Base-by-base conservation (phyloP, 2,888 invertebrate genomes). In the Philopedon plagiatum region DNA sequence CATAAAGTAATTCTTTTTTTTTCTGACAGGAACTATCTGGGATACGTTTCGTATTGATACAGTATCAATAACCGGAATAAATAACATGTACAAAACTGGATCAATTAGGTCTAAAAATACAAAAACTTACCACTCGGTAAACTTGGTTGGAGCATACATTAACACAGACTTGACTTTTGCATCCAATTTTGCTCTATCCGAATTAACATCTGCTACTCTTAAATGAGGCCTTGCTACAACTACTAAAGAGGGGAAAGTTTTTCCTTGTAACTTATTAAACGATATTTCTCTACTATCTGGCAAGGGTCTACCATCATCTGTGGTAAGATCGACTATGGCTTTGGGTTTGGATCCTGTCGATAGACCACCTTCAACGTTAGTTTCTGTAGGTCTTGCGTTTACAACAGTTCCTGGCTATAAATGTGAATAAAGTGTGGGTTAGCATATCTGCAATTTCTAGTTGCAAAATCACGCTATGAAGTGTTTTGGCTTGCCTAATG, bases 201-300 rank as follows among this genome's bases (percentile, higher is more conserved):
- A 86, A 41, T 88, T 85, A 0, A 86, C 82, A 74, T 93, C 93
- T 82, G 93, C 93, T 0, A 91, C 88, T 65, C 91, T 90, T 0
- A 96, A 88, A 86, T 92, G 92, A 0, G 95, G 94, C 29, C 94
- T 90, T 0, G 95, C 95, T 18, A 93, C 90, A 0, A 96, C 95
- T 29, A 95, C 94, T 58, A 96, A 86, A 0, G 95, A 95, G 0
- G 95, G 95, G 85, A 92, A 95, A 0, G 95, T 95, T 84, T 94
- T 93, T 39, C 94, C 92, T 86, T 91, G 91, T 65, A 93, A 84
- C 67, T 94, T 94, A 81, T 92, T 93, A 80, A 93, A 92, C 0
- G 93, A 90, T 2, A 94, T 91, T 84, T 94, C 94, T 49, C 90
- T 87, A 0, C 91, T 91, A 80, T 92, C 91, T 0, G 92, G 91